Evolutionary conservation across 2,797 vertebrate species (phyloP), one percentile per base, ranked within the genome.

Genomic region (Pangasius krempfi): DNA sequence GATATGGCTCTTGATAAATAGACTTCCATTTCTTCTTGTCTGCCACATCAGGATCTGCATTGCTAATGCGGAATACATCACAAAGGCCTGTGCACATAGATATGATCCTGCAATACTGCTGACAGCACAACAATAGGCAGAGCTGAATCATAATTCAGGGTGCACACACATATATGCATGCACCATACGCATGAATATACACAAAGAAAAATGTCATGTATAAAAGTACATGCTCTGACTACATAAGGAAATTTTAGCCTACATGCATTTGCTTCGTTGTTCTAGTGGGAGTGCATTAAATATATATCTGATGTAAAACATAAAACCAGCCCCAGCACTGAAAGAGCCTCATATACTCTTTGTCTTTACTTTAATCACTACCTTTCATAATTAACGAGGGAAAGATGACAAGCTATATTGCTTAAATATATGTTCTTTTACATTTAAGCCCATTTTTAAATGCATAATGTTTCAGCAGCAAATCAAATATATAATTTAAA

Each of bases 31-130:
- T 68, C 52, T 79, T 88, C n/a, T 81, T 5, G 12, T 89, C 82
- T 76, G 75, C 81, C 85, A 82, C 81, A 86, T 84, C 76, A 87
- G 76, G 22, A 54, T 58, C 89, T 85, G 62, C 81, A 82, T 66
- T 86, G 76, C 88, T 90, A 86, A 91, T 87, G 64, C 81, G 85
- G 75, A 64, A 58, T 64, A 78, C 40, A 84, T 89, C 79, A 50
- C 85, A 56, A 64, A 88, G 62, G 7, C 5, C 27, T 64, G 89
- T 91, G 89, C 89, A 78, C 89, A 91, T 91, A 66, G 72, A 88
- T 40, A 86, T 66, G 52, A 87, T 88, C 47, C 76, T 33, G 70
- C 58, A 89, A 79, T 66, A 83, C 40, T 79, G 89, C 89, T 90
- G 85, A 91, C 68, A 54, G 68, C 78, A 87, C 87, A 86, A 68